Evolutionary conservation across 2,888 invertebrate genomes (phyloP), one percentile per base, ranked within the genome.

Genomic region (Crioceris asparagi): DNA sequence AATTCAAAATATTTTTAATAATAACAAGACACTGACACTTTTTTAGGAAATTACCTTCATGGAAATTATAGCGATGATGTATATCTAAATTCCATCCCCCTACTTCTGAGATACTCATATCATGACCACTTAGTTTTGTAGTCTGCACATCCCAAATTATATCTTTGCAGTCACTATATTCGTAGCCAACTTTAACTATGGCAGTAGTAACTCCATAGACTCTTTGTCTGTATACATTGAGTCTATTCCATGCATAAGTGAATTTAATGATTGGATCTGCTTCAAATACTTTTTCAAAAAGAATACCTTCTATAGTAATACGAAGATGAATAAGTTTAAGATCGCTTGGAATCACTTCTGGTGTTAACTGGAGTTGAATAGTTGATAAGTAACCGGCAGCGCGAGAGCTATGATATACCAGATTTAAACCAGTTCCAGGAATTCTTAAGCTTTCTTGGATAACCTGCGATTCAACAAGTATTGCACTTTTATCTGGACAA

Each of bases 71-170:
- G 51, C 94, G 76, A 59, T 97, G 96, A 68, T 97, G 96, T 46
- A 96, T 91, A 61, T 97, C 92, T 50, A 98, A 70, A 64, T 96
- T 94, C 96, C 96, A 97, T 10, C 92, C 93, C 1, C 94, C 96
- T 25, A 94, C 87, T 65, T 93, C 93, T 0, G 93, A 93, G 32
- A 94, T 93, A 41, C 87, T 87, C 85, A 96, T 90, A 57, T 94
- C 93, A 58, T 91, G 92, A 1, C 96, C 97, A 53, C 90, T 90
- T 30, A 98, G 67, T 51, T 91, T 92, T 0, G 93, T 92, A 1
- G 92, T 91, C 60, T 93, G 90, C 16, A 87, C 87, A 56, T 92
- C 90, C 97, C 97, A 98, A 52, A 96, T 87, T 29, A 92, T 77
- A 57, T 85, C 82, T 53, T 82, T 82, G 62, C 97, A 96, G 52